Base-by-base conservation (phyloP, 2,888 invertebrate species). In the Theretra japonica region DNA sequence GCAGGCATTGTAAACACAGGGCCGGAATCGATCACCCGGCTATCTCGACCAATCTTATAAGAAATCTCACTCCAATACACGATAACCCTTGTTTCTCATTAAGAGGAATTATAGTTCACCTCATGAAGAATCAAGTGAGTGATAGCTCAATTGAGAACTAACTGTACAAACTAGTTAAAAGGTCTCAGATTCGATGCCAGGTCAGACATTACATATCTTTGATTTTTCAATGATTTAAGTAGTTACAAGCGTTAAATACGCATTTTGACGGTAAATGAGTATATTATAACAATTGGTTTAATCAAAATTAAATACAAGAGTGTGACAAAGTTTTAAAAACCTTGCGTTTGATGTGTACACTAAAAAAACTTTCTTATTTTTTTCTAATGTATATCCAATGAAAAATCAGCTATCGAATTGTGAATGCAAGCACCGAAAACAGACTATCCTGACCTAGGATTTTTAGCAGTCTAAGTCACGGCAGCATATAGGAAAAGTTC, bases 1-100 rank as follows among this genome's bases (percentile, higher is more conserved):
- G 23, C 41, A 48, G 41, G 15, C 48, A 65, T 65, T 65, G 65
- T 48, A 65, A 17, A 23, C 65, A 65, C 65, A 48, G 48, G 65
- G 65, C 41, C 65, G 19, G 41, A 48, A 19, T 65, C 65, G 65
- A 48, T 23, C 62, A 23, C 62, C 68, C 59, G 72, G 72, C 72
- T 73, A 75, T 74, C 70, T 71, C 74, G 74, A 72, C 11, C 28
- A 59, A 70, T 76, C 74, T 73, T 75, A 70, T 74, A 68, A 62
- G 75, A 74, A 73, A 74, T 62, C 68, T 50, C n/a, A 30, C 21
- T 60, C n/a, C 19, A 60, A 50, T 57, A 72, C 65, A 50, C 19
- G 19, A 71, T 57, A 59, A 73, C 17, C 5, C 48, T 23, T 41
- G 41, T 65, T 65, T 65, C 65, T 48, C 65, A 65, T 65, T 48